A percentile compares a stretch with the other conserved stretches of the same genome.
phyloP scores from a whole-genome alignment of 1,140 invertebrate species.

The Ooceraea biroi region DNA sequence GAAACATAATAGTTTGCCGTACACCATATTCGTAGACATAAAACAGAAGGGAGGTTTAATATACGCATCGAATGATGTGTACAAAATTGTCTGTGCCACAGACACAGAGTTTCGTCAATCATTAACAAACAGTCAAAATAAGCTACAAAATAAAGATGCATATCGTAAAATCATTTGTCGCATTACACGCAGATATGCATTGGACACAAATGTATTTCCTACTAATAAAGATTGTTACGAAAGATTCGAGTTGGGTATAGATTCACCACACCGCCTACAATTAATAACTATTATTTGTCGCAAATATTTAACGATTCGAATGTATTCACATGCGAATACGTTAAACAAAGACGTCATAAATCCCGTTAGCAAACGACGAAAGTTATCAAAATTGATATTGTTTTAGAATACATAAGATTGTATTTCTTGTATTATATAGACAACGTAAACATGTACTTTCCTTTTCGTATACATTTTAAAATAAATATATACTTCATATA shows the following conservation, averaged over 20 bases:
- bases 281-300: neutral
- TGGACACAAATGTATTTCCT: neutral
- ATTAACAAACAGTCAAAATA: neutral
- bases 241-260: slow-evolving; percentile 3
- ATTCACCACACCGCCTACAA: neutral
- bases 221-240: neutral
- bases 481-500: no score
- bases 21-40: neutral
- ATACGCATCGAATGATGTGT: neutral
- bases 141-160: slow-evolving; percentile 16
- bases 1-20: neutral
- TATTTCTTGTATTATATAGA: no score
- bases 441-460: no score
- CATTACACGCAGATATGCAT: slow-evolving; percentile 1
- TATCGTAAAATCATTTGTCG: no score
- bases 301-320: neutral
- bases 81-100: slow-evolving; percentile 6
- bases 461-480: no score
- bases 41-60: slow-evolving; percentile 22
- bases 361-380: no score
- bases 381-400: no score
- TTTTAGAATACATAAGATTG: no score
- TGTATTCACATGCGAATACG: no score
- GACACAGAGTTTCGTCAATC: neutral
- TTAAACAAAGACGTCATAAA: no score